These are phyloP conservation scores for Gerosis bhagava DNA, from an alignment of 2,888 invertebrate species.

Conservation along the genomic window DNA sequence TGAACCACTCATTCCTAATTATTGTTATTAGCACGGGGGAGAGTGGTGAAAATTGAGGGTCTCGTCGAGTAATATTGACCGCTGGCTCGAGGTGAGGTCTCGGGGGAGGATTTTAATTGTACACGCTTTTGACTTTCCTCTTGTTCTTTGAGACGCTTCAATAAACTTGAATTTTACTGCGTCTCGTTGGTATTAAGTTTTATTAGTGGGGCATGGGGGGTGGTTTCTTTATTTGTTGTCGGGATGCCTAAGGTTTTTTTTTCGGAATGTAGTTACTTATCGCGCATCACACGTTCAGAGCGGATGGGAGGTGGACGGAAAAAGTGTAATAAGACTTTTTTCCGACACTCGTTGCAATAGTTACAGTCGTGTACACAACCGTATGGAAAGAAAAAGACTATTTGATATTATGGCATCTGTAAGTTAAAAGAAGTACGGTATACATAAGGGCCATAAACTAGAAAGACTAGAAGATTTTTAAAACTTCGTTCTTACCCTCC, in stretches of 20 bases:
- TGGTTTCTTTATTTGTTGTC: constrained; percentile 32
- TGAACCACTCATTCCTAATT: constrained; percentile 84
- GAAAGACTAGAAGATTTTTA: too few relatives aligned
- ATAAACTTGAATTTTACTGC: constrained; percentile 74
- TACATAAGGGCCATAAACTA: too few relatives aligned
- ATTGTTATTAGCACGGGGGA: constrained; percentile 82
- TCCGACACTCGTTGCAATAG: too few relatives aligned
- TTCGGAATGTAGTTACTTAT: too few relatives aligned
- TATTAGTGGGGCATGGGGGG: constrained; percentile 55
- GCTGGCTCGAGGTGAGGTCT: constrained; percentile 68
- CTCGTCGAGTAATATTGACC: constrained; percentile 77
- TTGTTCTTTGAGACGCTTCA: constrained; percentile 75
- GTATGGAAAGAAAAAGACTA: too few relatives aligned
- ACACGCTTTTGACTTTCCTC: constrained; percentile 75
- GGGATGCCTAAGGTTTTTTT: constrained; percentile 18
- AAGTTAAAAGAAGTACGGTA: too few relatives aligned
- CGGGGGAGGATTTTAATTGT: constrained; percentile 77
- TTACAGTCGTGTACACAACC: too few relatives aligned
- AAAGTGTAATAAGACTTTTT: too few relatives aligned
- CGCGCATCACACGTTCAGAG: too few relatives aligned
- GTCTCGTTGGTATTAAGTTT: constrained; percentile 63
- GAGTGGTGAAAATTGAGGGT: constrained; percentile 82
- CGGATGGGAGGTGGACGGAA: too few relatives aligned
- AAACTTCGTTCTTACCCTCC: too few relatives aligned
- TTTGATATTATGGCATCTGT: too few relatives aligned